A percentile compares a stretch with the other conserved stretches of the same genome.
Conservation (phyloP, 2,888 invertebrate genomes). For the Myopa testacea region DNA sequence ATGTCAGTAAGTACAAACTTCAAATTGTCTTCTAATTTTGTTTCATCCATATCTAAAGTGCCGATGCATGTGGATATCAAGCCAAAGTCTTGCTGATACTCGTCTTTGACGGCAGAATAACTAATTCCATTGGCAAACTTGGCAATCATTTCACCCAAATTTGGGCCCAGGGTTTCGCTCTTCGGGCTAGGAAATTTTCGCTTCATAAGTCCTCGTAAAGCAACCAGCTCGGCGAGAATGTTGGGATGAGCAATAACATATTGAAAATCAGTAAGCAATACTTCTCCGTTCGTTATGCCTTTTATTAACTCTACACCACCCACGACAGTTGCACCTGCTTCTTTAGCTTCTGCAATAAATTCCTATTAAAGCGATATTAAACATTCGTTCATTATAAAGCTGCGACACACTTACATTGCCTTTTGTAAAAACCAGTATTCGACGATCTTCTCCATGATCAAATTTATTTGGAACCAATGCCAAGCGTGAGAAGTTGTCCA, state of each 20-base stretch:
- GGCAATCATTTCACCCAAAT: constrained; percentile 74
- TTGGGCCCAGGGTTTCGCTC: constrained; percentile 75
- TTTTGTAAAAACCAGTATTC: constrained; percentile 82
- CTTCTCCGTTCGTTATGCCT: constrained; percentile 80
- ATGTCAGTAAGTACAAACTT: constrained; percentile 75
- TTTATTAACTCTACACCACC: constrained; percentile 83
- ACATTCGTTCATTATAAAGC: too few relatives aligned
- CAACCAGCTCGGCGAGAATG: constrained; percentile 81
- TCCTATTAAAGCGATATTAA: constrained; percentile 51
- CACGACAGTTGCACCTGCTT: constrained; percentile 79
- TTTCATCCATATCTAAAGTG: constrained; percentile 78
- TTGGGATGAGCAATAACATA: constrained; percentile 82
- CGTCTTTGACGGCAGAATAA: constrained; percentile 76
- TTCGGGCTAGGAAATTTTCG: constrained; percentile 79
- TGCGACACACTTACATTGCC: constrained; percentile 65
- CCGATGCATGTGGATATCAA: constrained; percentile 77
- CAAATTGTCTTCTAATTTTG: constrained; percentile 81
- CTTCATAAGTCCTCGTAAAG: constrained; percentile 82
- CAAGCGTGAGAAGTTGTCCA: constrained; percentile 78
- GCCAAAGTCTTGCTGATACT: constrained; percentile 79
- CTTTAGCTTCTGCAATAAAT: constrained; percentile 70
- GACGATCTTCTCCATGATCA: constrained; percentile 76
- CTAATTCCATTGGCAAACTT: constrained; percentile 79
- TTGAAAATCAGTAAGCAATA: constrained; percentile 78
- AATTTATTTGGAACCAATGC: constrained; percentile 78